Evolutionary conservation across 2,797 vertebrate species (phyloP), one percentile per base, ranked within the genome.

Genomic region (Rousettus madagascariensis): DNA sequence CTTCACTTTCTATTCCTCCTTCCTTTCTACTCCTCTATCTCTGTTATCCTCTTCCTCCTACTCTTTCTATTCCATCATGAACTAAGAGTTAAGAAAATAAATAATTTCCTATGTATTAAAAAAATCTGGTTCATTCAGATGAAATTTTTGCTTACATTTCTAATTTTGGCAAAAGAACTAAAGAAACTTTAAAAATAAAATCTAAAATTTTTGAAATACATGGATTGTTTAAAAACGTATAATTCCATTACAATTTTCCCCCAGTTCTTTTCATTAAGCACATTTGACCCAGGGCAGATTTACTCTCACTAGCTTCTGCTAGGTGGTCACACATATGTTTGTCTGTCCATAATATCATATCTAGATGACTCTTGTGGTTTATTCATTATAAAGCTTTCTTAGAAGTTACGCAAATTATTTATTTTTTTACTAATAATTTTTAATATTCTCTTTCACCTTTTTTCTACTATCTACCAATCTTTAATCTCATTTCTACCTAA

Each of bases 121-220:
- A 77, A 84, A 38, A 77, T 59, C 16, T 55, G 28, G 11, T 19
- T 7, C 6, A n/a, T 78, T 61, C 3, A 33, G 53, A 1, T 78
- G 16, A 90, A 61, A 43, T 63, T 94, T 83, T 36, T 13, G 57
- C 69, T 77, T 51, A 30, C 57, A 90, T 43, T 80, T 90, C 68
- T 87, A 86, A 68, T 86, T 57, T 80, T 82, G n/a, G 13, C 9
- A 78, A 28, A 82, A 61, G 11, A 8, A 51, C 28, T 74, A 49
- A 93, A 20, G 84, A n/a, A 36, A 36, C 24, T 92, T 43, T 51
- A 19, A 41, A 80, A 94, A 51, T 72, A 1, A 72, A 74, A 75
- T 19, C 24, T 85, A 30, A 85, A 59, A 49, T n/a, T 43, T 96
- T 59, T 83, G 33, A 88, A 86, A 53, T 79, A 19, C 0, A 3